Evolutionary conservation across 1,140 invertebrate genomes (phyloP).

Genomic region (Drosophila miranda): DNA sequence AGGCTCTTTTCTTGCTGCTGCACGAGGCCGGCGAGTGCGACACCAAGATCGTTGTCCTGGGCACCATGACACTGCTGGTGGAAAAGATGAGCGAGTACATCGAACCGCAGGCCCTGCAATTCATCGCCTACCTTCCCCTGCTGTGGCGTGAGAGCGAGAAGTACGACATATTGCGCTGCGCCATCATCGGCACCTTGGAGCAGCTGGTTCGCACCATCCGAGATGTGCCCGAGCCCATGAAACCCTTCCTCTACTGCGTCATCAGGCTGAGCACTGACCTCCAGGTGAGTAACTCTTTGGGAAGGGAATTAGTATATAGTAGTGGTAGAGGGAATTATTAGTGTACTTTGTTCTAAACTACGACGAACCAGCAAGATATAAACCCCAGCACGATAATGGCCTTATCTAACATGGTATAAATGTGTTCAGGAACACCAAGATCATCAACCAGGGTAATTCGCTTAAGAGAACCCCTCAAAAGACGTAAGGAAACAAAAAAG

Average conservation of each 20-base stretch:
- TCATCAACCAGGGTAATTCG: no score
- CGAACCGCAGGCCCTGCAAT: slow-evolving; percentile 85
- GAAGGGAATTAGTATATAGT: no score
- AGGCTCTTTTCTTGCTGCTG: slow-evolving; percentile 91
- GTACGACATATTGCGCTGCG: slow-evolving; percentile 95
- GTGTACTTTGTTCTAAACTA: no score
- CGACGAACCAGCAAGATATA: no score
- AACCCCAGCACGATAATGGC: no score
- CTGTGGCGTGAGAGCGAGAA: slow-evolving; percentile 94
- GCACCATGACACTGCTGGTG: slow-evolving; percentile 94
- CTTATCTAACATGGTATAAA: no score
- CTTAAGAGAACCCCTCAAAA: no score
- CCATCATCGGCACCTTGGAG: slow-evolving; percentile 92
- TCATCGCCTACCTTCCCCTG: slow-evolving; percentile 92
- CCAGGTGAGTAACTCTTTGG: slow-evolving; percentile 68
- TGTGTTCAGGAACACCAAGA: no score
- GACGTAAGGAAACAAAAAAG: no score
- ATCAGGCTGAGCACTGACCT: slow-evolving; percentile 92
- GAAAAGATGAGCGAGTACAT: slow-evolving; percentile 92
- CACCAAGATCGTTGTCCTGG: slow-evolving; percentile 96
- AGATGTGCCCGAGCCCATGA: slow-evolving; percentile 85
- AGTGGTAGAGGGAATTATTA: no score
- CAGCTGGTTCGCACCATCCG: slow-evolving; percentile 85
- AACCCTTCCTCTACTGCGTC: slow-evolving; percentile 89
- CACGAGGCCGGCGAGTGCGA: slow-evolving; percentile 96